Percentiles rank a stretch among this genome's conserved stretches.
phyloP scores from a whole-genome alignment of 2,888 invertebrate species.

The Napeogenes inachia region DNA sequence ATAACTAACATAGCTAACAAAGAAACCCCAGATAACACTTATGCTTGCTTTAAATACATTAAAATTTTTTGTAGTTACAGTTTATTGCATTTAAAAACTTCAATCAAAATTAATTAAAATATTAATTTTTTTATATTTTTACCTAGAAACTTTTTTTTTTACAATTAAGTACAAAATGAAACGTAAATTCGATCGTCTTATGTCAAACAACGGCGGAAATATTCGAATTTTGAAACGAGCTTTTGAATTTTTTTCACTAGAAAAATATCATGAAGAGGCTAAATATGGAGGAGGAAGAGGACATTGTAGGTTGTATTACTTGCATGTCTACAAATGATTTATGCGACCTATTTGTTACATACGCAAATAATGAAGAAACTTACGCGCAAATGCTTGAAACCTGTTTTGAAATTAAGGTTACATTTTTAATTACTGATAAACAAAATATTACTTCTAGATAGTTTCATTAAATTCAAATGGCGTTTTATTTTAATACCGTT shows the following conservation, averaged over 20 bases:
- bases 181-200: constrained; percentile 9
- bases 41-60: too few species aligned
- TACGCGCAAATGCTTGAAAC: constrained; percentile 69
- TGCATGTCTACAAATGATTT: constrained; percentile 69
- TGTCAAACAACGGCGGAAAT: constrained; percentile 22
- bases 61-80: too few species aligned
- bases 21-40: too few species aligned
- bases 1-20: too few species aligned
- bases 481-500: constrained; percentile 8
- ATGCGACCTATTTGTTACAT: constrained; percentile 71
- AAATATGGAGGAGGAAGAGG: constrained; percentile 53
- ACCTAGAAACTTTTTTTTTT: neutral
- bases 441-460: too few species aligned
- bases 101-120: neutral
- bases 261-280: constrained; percentile 22
- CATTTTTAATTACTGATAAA: constrained; percentile 25
- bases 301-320: constrained; percentile 72
- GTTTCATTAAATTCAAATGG: too few species aligned
- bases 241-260: constrained; percentile 16
- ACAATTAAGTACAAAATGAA: neutral
- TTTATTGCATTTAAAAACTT: too few species aligned
- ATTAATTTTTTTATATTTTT: neutral
- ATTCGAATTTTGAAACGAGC: constrained; percentile 18
- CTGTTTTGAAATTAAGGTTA: constrained; percentile 67
- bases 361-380: constrained; percentile 61